Conservation (phyloP, 2,113 vertebrate genomes). For the Caracal caracal region DNA sequence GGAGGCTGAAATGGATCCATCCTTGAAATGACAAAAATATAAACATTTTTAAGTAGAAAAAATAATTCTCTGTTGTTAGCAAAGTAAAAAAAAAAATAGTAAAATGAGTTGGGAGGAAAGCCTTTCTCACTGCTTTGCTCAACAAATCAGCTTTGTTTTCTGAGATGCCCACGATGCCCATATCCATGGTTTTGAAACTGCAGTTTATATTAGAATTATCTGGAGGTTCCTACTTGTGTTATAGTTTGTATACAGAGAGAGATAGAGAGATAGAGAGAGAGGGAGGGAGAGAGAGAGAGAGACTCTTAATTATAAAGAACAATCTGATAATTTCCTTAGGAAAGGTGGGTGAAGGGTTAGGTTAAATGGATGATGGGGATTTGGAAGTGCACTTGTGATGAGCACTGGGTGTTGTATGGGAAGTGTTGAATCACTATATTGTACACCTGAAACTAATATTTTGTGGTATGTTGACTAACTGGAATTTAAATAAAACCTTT, state of each 20-base stretch:
- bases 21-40: slow-evolving; percentile 18
- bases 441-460: not conserved
- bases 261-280: no score
- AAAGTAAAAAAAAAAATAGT: not conserved
- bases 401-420: not conserved
- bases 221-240: not conserved
- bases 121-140: not conserved
- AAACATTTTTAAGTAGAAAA: slow-evolving; percentile 3
- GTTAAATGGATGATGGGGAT: not conserved
- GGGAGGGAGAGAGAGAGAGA: not conserved
- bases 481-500: not conserved
- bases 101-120: not conserved
- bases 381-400: not conserved
- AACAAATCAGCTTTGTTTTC: slow-evolving; percentile 27
- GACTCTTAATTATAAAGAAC: not conserved
- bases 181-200: not conserved
- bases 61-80: slow-evolving; percentile 30
- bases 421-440: not conserved
- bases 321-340: not conserved
- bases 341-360: not conserved
- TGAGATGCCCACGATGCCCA: not conserved
- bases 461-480: not conserved
- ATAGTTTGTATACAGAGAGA: not conserved
- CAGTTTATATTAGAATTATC: slow-evolving; percentile 3
- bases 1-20: not conserved